Evolutionary conservation across 2,797 vertebrate species (phyloP).

Genomic region (Malacoraja senta): DNA sequence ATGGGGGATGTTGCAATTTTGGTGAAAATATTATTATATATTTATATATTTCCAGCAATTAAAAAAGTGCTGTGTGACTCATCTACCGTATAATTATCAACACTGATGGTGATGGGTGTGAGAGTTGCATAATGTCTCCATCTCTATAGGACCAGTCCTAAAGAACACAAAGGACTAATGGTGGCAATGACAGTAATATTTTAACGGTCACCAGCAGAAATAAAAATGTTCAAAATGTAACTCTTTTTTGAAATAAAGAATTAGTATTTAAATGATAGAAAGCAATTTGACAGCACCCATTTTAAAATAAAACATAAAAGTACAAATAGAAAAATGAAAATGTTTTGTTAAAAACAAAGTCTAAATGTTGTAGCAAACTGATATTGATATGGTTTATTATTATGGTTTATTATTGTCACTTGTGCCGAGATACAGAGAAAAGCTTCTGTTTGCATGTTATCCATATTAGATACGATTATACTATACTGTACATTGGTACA

Average conservation of each 20-base stretch:
- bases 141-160: slow-evolving; percentile 48
- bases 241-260: slow-evolving; percentile 51
- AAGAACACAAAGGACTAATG: slow-evolving; percentile 50
- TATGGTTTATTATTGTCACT: no score
- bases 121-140: slow-evolving; percentile 57
- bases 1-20: not conserved
- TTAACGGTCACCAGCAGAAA: slow-evolving; percentile 53
- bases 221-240: slow-evolving; percentile 51
- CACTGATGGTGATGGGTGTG: slow-evolving; percentile 59
- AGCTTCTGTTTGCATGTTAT: no score
- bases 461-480: no score
- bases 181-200: slow-evolving; percentile 55
- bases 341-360: not conserved
- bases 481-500: no score
- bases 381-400: no score
- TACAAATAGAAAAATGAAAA: not conserved
- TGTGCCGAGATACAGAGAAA: no score
- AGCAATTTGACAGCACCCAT: not conserved
- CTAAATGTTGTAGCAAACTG: not conserved
- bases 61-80: slow-evolving; percentile 40
- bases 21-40: not conserved
- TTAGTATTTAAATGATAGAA: not conserved
- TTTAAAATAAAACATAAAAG: not conserved
- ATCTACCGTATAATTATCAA: slow-evolving; percentile 60
- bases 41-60: not conserved